A percentile compares a stretch with the other conserved stretches of the same genome.
Evolutionary conservation across 2,888 invertebrate genomes (phyloP).

Genomic region (Ophion ventricosus): DNA sequence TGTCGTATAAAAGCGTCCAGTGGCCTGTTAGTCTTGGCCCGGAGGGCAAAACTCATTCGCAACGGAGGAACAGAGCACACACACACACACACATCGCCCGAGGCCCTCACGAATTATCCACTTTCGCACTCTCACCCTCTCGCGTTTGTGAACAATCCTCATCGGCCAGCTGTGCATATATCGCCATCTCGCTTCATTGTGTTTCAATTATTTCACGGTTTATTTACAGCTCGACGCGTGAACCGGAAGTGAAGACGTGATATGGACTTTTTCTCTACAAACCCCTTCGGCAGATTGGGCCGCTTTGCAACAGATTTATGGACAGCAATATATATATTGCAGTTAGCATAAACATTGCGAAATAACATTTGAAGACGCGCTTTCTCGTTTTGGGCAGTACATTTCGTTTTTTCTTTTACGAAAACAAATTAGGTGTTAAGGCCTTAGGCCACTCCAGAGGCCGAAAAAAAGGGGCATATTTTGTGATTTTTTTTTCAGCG

Average conservation of each 20-base stretch:
- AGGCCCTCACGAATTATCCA: conserved; percentile 71
- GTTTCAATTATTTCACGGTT: conserved; percentile 40
- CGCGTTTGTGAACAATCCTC: conserved; percentile 21
- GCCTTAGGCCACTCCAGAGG: no score
- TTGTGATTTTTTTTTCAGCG: no score
- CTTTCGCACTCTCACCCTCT: conserved; percentile 66
- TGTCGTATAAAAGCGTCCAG: conserved; percentile 43
- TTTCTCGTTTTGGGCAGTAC: background rate
- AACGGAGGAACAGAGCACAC: conserved; percentile 35
- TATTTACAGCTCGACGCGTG: background rate
- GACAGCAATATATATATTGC: background rate
- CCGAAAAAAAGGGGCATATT: no score
- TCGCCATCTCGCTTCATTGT: conserved; percentile 40
- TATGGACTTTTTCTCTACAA: background rate
- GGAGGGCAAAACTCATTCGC: conserved; percentile 67
- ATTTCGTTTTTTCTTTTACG: background rate
- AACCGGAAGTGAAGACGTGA: conserved; percentile 13
- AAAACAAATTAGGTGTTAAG: background rate
- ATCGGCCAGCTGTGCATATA: conserved; percentile 29
- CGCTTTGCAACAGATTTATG: background rate
- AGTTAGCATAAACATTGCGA: background rate
- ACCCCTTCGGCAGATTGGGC: background rate
- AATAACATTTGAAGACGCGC: background rate
- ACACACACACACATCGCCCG: conserved; percentile 61
- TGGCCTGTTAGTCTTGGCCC: conserved; percentile 28